phyloP scores from a whole-genome alignment of 2,797 vertebrate species.

The Microctenopoma lineatum region DNA sequence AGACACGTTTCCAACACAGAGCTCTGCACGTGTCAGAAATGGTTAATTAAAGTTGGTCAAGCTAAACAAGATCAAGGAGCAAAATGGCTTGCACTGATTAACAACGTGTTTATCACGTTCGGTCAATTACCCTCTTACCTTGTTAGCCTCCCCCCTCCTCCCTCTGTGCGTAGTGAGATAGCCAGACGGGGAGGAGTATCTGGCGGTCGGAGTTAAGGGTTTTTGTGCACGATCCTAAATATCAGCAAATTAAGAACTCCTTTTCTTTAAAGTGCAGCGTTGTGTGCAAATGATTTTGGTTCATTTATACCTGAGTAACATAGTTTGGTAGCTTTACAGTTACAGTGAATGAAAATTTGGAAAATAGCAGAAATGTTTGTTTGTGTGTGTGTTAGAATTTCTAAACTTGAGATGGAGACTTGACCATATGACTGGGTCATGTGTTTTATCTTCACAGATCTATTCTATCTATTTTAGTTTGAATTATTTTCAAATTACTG shows the following conservation, averaged over 20 bases:
- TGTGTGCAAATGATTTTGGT: not conserved
- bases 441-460: slow-evolving; percentile 10
- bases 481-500: slow-evolving; percentile 32
- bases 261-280: not conserved
- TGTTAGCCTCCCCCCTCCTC: slow-evolving; percentile 29
- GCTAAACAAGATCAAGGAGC: slow-evolving; percentile 52
- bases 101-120: slow-evolving; percentile 46
- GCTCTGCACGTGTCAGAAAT: slow-evolving; percentile 26
- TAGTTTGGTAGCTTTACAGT: not conserved
- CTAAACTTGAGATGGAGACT: slow-evolving; percentile 13
- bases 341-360: not conserved
- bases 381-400: not conserved
- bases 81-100: slow-evolving; percentile 41
- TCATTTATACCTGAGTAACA: not conserved
- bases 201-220: slow-evolving; percentile 7
- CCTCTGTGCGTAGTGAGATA: slow-evolving; percentile 7
- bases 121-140: slow-evolving; percentile 52
- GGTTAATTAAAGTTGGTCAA: slow-evolving; percentile 59
- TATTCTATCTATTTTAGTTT: no score
- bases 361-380: not conserved
- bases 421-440: slow-evolving; percentile 7
- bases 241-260: not conserved
- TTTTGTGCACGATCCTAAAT: not conserved
- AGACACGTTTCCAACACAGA: slow-evolving; percentile 29
- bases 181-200: not conserved